Base-by-base conservation (phyloP, 2,797 vertebrate species). In the Odontamblyopus rebecca region DNA sequence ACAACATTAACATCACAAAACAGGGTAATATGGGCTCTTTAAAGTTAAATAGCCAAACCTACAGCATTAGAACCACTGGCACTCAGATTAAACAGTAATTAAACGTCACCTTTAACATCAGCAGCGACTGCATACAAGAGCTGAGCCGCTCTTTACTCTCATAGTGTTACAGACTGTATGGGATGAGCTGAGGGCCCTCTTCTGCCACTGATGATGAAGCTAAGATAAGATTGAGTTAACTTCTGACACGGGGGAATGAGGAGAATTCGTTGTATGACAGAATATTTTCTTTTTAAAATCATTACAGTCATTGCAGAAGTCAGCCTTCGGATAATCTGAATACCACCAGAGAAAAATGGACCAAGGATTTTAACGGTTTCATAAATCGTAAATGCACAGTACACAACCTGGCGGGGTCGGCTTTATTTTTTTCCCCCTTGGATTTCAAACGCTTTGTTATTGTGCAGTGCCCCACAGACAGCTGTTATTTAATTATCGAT, bases 401-500 rank as follows among this genome's bases (percentile, higher is more conserved):
- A 61, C 60, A 61, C 60, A 35, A 32, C 35, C n/a, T 44, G 16
- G 56, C 18, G 16, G 60, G 16, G 29, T 0, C 35, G 53, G 23
- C 70, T 72, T 73, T 66, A 68, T 38, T 54, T 38, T 27, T 64
- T 38, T 30, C 30, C 35, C 35, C 8, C 2, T 38, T 38, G 35
- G 35, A 38, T 38, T 38, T 8, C 35, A 38, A 7, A 38, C 7
- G 35, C 35, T 38, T 35, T 38, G 35, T 38, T 38, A 38, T 38
- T 8, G 35, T 38, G 35, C 35, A 8, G 35, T 7, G 35, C 7
- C 35, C 1, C 7, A 1, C 35, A 38, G 35, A 38, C 6, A 38
- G 2, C 35, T 38, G 35, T 70, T 72, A 61, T 70, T 82, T 50
- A 72, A 65, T 67, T 72, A 76, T 77, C 73, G 75, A 80, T 76